Percentiles rank a stretch among this genome's conserved stretches.
phyloP scores from a whole-genome alignment of 2,888 invertebrate genomes.

The Ectemnius cavifrons region DNA sequence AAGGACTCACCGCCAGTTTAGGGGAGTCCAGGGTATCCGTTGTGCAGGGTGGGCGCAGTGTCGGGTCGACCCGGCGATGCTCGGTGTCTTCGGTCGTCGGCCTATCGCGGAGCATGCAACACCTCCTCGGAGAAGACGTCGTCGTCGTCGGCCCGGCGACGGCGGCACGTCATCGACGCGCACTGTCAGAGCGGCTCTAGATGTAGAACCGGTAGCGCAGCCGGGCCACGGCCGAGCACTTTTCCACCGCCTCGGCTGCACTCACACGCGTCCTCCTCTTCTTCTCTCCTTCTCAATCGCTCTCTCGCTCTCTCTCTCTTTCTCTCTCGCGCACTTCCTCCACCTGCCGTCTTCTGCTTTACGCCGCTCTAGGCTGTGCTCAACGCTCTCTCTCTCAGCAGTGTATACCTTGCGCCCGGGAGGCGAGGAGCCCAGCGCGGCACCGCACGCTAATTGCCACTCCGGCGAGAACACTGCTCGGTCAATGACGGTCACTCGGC shows the following conservation, averaged over 20 bases:
- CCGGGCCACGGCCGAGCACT: constrained; percentile 38
- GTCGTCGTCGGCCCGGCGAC: constrained; percentile 21
- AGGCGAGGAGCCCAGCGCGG: neutral
- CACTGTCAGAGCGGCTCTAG: constrained; percentile 42
- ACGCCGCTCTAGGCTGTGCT: neutral
- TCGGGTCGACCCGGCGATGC: constrained; percentile 40
- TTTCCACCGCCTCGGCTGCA: constrained; percentile 21
- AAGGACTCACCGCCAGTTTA: constrained; percentile 57
- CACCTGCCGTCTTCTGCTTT: neutral
- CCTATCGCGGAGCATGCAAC: constrained; percentile 52
- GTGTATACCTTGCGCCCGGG: no score
- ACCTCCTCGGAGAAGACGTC: constrained; percentile 14
- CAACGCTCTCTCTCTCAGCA: no score
- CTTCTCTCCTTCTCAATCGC: constrained; percentile 12
- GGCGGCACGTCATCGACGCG: constrained; percentile 46
- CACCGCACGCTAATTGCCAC: constrained; percentile 3
- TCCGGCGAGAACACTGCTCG: neutral
- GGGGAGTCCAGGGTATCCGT: constrained; percentile 35
- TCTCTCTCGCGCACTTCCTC: neutral
- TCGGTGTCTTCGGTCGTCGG: constrained; percentile 22
- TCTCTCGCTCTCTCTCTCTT: constrained; percentile 18
- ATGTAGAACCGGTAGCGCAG: constrained; percentile 22
- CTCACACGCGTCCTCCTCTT: constrained; percentile 40
- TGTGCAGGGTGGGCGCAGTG: no score
- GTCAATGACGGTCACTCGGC: neutral